Conservation (phyloP, 2,113 vertebrate species). For the Casuarius casuarius region DNA sequence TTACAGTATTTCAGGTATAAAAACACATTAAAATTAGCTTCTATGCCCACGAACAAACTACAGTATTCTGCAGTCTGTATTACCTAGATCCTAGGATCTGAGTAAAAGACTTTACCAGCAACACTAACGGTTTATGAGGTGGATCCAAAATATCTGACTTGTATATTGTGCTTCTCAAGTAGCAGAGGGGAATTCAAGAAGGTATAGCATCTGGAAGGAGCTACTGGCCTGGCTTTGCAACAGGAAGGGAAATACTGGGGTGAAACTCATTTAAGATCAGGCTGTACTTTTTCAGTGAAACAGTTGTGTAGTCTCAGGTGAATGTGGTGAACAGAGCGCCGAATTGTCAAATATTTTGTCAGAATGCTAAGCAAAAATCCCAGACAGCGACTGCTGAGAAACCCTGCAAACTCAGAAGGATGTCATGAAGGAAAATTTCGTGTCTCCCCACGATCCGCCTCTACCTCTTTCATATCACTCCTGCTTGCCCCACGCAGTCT, state of each 20-base stretch:
- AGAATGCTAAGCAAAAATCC: background rate
- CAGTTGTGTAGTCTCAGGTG: rapidly evolving
- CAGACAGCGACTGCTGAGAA: background rate
- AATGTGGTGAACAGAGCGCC: background rate
- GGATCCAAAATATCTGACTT: conserved; percentile 23
- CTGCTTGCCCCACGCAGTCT: background rate
- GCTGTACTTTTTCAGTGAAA: background rate
- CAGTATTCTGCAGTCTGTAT: background rate
- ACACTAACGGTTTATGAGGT: conserved; percentile 6
- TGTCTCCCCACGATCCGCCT: rapidly evolving
- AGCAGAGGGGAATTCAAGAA: background rate
- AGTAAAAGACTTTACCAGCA: conserved; percentile 26
- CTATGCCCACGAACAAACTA: conserved; percentile 22
- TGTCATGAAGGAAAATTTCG: background rate
- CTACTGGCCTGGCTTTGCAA: background rate
- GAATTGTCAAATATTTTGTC: background rate
- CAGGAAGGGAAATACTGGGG: background rate
- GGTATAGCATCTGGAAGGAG: background rate
- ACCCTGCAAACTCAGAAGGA: background rate
- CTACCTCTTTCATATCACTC: rapidly evolving
- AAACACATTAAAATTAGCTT: conserved; percentile 62
- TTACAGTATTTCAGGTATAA: conserved; percentile 72
- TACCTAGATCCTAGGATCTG: conserved; percentile 8
- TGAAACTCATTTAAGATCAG: background rate
- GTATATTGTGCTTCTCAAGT: background rate